These are phyloP conservation scores for Cylas formicarius DNA, from an alignment of 1,140 invertebrate species.

Conservation along the genomic window DNA sequence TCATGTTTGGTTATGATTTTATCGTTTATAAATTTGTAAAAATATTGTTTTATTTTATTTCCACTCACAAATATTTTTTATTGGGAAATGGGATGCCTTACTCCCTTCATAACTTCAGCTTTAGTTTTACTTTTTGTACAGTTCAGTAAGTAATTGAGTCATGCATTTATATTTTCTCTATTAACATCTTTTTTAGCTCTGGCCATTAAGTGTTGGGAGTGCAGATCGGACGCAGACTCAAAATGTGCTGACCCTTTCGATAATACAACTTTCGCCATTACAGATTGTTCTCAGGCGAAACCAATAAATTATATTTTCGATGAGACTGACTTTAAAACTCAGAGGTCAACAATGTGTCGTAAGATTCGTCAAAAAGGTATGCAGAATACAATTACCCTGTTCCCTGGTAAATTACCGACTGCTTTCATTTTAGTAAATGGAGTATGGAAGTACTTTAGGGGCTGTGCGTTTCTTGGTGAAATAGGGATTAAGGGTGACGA, in stretches of 20 bases:
- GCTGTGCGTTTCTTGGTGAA: constrained; percentile 84
- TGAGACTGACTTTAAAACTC: constrained; percentile 43
- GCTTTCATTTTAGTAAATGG: constrained; percentile 64
- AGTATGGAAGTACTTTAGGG: constrained; percentile 82
- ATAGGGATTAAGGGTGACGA: constrained; percentile 85
- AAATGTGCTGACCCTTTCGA: constrained; percentile 91
- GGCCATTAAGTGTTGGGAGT: constrained; percentile 85
- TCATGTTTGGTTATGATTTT: too few species aligned
- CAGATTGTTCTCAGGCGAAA: constrained; percentile 67
- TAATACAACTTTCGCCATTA: constrained; percentile 79
- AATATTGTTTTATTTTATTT: too few species aligned
- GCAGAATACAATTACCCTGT: constrained; percentile 9
- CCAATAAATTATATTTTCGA: constrained; percentile 54
- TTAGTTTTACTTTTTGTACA: too few species aligned
- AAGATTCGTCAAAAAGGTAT: constrained; percentile 89
- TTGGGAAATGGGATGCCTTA: too few species aligned
- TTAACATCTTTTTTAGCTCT: constrained; percentile 9
- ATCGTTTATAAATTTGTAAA: too few species aligned
- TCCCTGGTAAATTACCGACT: neutral
- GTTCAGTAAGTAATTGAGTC: too few species aligned
- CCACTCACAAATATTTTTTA: too few species aligned
- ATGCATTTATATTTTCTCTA: neutral
- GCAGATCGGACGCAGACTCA: constrained; percentile 79
- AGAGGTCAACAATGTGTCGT: constrained; percentile 78
- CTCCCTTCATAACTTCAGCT: too few species aligned